Base-by-base conservation (phyloP, 2,797 vertebrate genomes). In the Pelodytes ibericus region DNA sequence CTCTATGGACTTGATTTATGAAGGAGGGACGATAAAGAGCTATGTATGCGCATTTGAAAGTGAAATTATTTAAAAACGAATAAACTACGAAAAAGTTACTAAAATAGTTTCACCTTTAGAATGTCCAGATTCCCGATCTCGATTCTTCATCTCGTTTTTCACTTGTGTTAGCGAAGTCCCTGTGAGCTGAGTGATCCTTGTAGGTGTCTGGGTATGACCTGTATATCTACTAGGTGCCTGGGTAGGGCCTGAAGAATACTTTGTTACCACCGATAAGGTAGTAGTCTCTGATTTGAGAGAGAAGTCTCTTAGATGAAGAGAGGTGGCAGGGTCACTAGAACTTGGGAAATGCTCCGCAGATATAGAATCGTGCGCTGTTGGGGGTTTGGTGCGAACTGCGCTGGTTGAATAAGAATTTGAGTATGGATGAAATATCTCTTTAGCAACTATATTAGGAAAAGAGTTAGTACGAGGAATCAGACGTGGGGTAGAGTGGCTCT, bases 91-190 rank as follows among this genome's bases (percentile, higher is more conserved):
- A n/a, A n/a, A n/a, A n/a, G n/a, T n/a, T n/a, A n/a, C n/a, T n/a
- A n/a, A n/a, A n/a, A n/a, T n/a, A n/a, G 16, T 47, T 22, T 47
- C 56, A 75, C 67, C 66, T 71, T 4, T 30, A 30, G 7, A 7
- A 31, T 16, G 18, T 41, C 24, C 15, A 39, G 3, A 5, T 13
- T 61, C 63, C n/a, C 51, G 29, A 11, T 53, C 11, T 24, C 20
- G 24, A 51, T n/a, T 31, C n/a, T 25, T n/a, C 15, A 61, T 29
- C 16, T 39, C 29, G 11, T 20, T 9, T 51, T 64, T 53, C 3
- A 15, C 6, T 30, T 58, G 61, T 49, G 15, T 24, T 10, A 58
- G 31, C 7, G 30, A 1, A 47, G 56, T 5, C 18, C 18, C 25
- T 31, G 31, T 56, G 61, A 4, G 10, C 10, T n/a, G 24, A 24